A percentile compares a stretch with the other conserved stretches of the same genome.
Evolutionary conservation across 2,113 vertebrate species (phyloP).

Genomic region (Girardinichthys multiradiatus): DNA sequence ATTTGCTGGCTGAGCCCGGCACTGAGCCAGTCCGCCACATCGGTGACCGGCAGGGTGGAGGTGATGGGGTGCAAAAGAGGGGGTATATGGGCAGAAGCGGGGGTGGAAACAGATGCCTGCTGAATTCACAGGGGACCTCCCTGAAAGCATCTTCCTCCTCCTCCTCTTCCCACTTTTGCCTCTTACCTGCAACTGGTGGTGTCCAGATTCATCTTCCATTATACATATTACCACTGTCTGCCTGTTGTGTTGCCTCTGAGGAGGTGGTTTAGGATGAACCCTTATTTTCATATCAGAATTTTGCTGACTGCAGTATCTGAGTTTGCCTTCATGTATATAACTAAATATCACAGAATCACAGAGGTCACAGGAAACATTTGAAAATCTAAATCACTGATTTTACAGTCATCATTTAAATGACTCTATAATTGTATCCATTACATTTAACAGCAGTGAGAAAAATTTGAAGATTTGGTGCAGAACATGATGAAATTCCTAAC

Average conservation of each 20-base stretch:
- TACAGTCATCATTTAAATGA: background rate
- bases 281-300: slow-evolving; percentile 35
- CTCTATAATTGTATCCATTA: too few species aligned
- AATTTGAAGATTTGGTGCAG: background rate
- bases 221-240: slow-evolving; percentile 60
- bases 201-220: slow-evolving; percentile 47
- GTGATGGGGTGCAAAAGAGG: slow-evolving; percentile 21
- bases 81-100: slow-evolving; percentile 62
- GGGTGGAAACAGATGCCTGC: slow-evolving; percentile 97
- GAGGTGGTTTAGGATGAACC: background rate
- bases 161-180: slow-evolving; percentile 5
- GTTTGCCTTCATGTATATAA: background rate
- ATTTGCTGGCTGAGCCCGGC: slow-evolving; percentile 48
- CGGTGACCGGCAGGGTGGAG: slow-evolving; percentile 50
- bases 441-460: background rate
- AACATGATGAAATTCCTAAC: background rate
- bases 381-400: background rate
- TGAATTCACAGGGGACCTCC: slow-evolving; percentile 90
- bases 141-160: slow-evolving; percentile 89
- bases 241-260: slow-evolving; percentile 37
- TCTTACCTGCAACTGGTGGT: slow-evolving; percentile 67
- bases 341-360: background rate
- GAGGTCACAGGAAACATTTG: background rate
- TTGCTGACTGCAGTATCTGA: slow-evolving; percentile 11
- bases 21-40: slow-evolving; percentile 46